Percentiles rank a stretch among this genome's conserved stretches.
Conservation (phyloP, 2,797 vertebrate species). For the Vultur gryphus region DNA sequence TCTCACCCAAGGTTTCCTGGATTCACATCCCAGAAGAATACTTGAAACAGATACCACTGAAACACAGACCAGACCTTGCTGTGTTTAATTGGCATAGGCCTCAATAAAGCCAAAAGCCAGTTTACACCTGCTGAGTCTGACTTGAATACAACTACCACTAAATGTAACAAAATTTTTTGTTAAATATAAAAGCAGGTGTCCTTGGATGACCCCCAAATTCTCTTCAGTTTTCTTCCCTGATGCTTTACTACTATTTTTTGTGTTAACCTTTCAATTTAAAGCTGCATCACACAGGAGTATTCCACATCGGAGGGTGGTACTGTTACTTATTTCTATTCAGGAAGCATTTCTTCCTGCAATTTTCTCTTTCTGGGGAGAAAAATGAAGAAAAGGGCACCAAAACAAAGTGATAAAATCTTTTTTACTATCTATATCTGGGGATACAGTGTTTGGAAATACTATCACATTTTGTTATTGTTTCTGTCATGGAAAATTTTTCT, state of each 20-base stretch:
- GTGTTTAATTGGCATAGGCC: background rate
- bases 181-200: background rate
- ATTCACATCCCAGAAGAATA: background rate
- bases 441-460: background rate
- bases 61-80: background rate
- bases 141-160: background rate
- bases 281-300: background rate
- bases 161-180: background rate
- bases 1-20: background rate
- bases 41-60: background rate
- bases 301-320: background rate
- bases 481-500: background rate
- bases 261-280: background rate
- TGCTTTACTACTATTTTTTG: background rate
- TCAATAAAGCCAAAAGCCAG: background rate
- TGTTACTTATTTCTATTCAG: background rate
- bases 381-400: background rate
- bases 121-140: background rate
- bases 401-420: background rate
- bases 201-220: background rate
- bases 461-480: background rate
- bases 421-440: rapidly evolving
- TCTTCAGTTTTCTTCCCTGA: background rate
- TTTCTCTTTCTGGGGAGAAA: background rate
- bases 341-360: background rate